Evolutionary conservation across 2,113 vertebrate genomes (phyloP), one percentile per base, ranked within the genome.

Genomic region (Dendrocopos noguchii): DNA sequence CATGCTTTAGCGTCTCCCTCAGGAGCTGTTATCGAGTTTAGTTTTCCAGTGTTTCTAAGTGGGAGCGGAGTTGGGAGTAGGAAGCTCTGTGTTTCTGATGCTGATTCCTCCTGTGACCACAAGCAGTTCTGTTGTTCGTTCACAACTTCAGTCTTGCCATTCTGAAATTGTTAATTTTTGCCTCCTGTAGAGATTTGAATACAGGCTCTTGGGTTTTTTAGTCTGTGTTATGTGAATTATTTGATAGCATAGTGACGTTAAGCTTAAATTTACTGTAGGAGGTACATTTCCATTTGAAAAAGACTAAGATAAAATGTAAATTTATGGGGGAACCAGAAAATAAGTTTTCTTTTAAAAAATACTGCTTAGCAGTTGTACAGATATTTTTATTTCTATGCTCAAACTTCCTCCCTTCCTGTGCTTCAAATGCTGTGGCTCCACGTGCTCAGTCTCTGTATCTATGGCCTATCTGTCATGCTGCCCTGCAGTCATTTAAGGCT

Each of bases 11-110:
- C 53, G 29, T 34, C 15, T 56, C 14, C 18, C 9, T 47, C 17
- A 17, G 33, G 33, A 87, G 0, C 56, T 52, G 0, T 10, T n/a
- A 0, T 7, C 31, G 28, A 7, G 0, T 60, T 78, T 46, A 15
- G 8, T 44, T 86, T 52, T 36, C 33, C 36, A 15, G 10, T 22
- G 42, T 34, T 75, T 21, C 39, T 14, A 24, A 36, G 57, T 0
- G 0, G 22, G 47, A 13, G 9, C 27, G 42, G 52, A 20, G 46
- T 53, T 50, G 27, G 57, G 67, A 29, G 18, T 25, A 9, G 42
- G 2, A 25, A 72, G 15, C 21, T 83, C 12, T 64, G 15, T 52
- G 7, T 24, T 50, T 46, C 28, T 60, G 8, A 39, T 50, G 53
- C 72, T 71, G 27, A 14, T 67, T 2, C 17, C 52, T 56, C 28